A percentile compares a stretch with the other conserved stretches of the same genome.
Evolutionary conservation across 2,888 invertebrate genomes (phyloP).

Genomic region (Trissolcus brochymenae): DNA sequence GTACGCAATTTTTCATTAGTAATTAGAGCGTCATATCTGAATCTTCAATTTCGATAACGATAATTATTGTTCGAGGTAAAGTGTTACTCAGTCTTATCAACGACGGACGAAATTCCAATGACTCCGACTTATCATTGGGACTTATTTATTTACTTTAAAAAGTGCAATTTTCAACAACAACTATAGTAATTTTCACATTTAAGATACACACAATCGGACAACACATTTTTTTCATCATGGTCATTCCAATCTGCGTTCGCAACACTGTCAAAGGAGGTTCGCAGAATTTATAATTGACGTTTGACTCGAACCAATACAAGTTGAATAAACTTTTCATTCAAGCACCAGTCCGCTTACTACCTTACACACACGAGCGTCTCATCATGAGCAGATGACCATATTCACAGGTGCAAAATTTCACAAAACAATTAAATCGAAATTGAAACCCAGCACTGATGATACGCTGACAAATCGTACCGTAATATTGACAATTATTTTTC

Average conservation of each 20-base stretch:
- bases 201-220: background rate
- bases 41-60: too few relatives aligned
- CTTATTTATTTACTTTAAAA: slow-evolving; percentile 11
- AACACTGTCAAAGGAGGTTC: slow-evolving; percentile 27
- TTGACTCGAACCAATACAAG: slow-evolving; percentile 18
- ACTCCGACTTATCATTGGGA: background rate
- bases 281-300: slow-evolving; percentile 40
- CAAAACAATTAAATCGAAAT: slow-evolving; percentile 18
- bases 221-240: slow-evolving; percentile 12
- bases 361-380: slow-evolving; percentile 29
- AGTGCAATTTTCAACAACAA: background rate
- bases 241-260: background rate
- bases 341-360: slow-evolving; percentile 22
- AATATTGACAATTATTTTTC: slow-evolving; percentile 12
- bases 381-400: slow-evolving; percentile 29
- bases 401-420: slow-evolving; percentile 38
- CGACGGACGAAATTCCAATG: background rate
- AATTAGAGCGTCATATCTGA: slow-evolving; percentile 18
- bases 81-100: background rate
- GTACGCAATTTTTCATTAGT: slow-evolving; percentile 2
- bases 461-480: slow-evolving; percentile 14
- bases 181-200: background rate
- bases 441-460: slow-evolving; percentile 29
- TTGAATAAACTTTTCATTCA: slow-evolving; percentile 25
- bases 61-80: background rate